A percentile compares a stretch with the other conserved stretches of the same genome.
Evolutionary conservation across 2,797 vertebrate species (phyloP).

Genomic region (Petrocephalus sullivani): DNA sequence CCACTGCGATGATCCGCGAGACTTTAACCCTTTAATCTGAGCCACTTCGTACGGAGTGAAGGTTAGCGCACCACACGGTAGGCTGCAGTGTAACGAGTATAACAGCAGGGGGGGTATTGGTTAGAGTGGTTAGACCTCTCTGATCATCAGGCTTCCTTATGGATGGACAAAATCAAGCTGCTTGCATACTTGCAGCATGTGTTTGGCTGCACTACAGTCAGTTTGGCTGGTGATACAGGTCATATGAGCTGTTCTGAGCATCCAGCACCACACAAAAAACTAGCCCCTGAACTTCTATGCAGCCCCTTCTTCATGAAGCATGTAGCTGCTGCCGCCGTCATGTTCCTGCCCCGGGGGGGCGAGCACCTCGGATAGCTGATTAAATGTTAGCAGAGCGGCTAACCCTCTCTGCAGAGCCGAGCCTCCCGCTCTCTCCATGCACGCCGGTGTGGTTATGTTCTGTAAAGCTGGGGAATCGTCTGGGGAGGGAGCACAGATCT

Average conservation of each 20-base stretch:
- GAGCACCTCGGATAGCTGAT: neutral
- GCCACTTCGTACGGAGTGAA: neutral
- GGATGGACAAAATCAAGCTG: neutral
- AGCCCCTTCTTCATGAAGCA: neutral
- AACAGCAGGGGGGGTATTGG: neutral
- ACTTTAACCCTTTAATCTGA: slow-evolving; percentile 9
- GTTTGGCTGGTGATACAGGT: neutral
- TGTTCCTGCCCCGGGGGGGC: neutral
- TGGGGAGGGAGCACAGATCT: neutral
- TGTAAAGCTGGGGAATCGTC: neutral
- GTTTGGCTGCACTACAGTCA: neutral
- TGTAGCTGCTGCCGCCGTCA: neutral
- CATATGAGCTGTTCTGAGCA: neutral
- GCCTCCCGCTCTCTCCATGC: neutral
- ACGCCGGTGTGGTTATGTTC: neutral
- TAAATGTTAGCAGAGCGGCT: neutral
- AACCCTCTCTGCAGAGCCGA: neutral
- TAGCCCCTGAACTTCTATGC: neutral
- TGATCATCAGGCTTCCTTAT: neutral
- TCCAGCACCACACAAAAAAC: neutral
- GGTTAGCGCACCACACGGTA: neutral
- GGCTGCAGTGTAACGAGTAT: neutral
- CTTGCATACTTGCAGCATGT: neutral
- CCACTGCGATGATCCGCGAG: neutral
- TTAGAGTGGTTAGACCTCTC: neutral